A percentile compares a stretch with the other conserved stretches of the same genome.
Conservation (phyloP, 2,797 vertebrate species). For the Helarctos malayanus region DNA sequence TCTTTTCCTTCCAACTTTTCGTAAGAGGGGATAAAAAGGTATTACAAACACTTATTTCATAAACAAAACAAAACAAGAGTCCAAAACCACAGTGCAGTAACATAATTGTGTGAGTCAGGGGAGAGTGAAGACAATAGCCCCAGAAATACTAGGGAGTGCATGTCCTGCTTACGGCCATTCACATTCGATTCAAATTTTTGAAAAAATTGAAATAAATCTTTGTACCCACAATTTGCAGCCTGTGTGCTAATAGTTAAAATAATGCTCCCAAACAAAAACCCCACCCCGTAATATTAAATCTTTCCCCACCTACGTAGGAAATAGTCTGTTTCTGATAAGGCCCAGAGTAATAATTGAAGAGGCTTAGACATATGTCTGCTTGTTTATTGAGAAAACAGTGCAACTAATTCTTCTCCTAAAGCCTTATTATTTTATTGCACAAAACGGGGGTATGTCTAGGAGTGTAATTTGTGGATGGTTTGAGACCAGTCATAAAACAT, state of each 20-base stretch:
- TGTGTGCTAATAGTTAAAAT: conserved; percentile 46
- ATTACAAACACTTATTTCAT: conserved; percentile 40
- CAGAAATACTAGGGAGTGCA: not conserved
- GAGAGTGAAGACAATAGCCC: not conserved
- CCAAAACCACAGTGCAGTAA: not conserved
- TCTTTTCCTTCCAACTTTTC: conserved; percentile 51
- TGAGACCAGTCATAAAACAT: not conserved
- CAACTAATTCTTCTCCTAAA: conserved; percentile 11
- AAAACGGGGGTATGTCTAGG: not conserved
- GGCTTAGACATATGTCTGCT: conserved; percentile 4
- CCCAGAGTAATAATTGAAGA: not conserved
- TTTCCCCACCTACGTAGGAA: not conserved
- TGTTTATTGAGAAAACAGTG: conserved; percentile 23
- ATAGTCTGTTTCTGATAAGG: conserved; percentile 36
- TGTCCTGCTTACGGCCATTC: not conserved
- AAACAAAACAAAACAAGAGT: conserved; percentile 6
- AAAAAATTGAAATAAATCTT: conserved; percentile 23
- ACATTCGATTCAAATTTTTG: not conserved
- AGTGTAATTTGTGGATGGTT: conserved; percentile 45
- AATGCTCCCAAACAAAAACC: conserved; percentile 63
- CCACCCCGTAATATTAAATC: conserved; percentile 22
- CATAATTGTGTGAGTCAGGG: not conserved
- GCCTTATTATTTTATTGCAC: conserved; percentile 29
- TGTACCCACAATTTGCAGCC: not conserved
- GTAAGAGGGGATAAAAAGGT: conserved; percentile 54